phyloP scores from a whole-genome alignment of 2,113 vertebrate species.

The Malurus melanocephalus region DNA sequence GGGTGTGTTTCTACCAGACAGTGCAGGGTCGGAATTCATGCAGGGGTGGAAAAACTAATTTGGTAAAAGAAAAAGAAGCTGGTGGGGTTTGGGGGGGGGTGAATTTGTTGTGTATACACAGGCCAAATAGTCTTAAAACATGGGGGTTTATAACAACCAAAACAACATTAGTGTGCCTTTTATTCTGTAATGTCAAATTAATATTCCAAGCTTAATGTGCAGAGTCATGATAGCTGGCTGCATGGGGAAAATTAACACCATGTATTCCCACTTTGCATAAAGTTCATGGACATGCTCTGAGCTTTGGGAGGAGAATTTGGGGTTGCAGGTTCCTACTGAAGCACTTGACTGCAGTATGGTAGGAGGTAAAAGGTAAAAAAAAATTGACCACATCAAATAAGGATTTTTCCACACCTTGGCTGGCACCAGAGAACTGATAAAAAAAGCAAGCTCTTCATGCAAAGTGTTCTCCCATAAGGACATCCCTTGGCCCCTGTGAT shows the following conservation, averaged over 20 bases:
- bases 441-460: background rate
- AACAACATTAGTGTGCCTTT: background rate
- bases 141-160: background rate
- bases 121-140: background rate
- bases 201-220: background rate
- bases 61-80: background rate
- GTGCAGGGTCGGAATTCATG: no score
- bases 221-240: background rate
- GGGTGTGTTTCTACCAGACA: background rate
- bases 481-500: background rate
- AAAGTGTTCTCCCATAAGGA: background rate
- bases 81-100: accelerated
- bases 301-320: background rate
- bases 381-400: accelerated
- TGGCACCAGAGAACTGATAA: background rate
- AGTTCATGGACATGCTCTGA: background rate
- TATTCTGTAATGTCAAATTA: background rate
- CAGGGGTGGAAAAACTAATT: background rate
- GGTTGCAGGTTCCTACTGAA: background rate
- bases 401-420: background rate
- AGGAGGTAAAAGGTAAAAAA: background rate
- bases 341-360: background rate
- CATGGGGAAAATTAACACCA: background rate
- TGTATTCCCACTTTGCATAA: background rate
- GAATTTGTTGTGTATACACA: background rate